phyloP scores from a whole-genome alignment of 2,113 vertebrate species.

The Eidolon helvum region DNA sequence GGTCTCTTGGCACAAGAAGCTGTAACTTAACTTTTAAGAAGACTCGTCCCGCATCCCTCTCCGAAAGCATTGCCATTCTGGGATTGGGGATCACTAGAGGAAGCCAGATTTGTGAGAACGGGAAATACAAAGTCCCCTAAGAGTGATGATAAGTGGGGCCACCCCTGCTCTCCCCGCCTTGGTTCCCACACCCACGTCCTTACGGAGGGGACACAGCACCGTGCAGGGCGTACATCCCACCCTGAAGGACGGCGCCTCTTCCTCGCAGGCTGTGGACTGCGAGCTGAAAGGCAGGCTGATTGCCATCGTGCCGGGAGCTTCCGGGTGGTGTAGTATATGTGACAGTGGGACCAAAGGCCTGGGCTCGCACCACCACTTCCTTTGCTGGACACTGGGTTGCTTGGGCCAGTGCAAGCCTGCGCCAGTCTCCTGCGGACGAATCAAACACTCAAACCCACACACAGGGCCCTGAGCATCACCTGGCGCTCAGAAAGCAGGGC shows the following conservation, averaged over 20 bases:
- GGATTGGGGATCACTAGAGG: background rate
- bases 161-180: background rate
- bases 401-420: rapidly evolving
- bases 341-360: background rate
- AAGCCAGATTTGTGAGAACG: background rate
- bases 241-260: too few relatives aligned
- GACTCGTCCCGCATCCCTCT: too few relatives aligned
- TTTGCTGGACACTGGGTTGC: background rate
- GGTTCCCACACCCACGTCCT: background rate
- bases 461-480: too few relatives aligned
- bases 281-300: background rate
- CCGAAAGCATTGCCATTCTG: background rate
- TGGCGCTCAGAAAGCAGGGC: too few relatives aligned
- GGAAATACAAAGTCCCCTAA: background rate
- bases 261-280: background rate
- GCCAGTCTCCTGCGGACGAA: background rate
- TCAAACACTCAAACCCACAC: too few relatives aligned
- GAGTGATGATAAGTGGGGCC: rapidly evolving
- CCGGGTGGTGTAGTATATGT: rapidly evolving
- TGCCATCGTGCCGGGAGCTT: background rate
- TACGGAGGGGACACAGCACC: background rate
- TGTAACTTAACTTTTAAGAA: background rate
- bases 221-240: rapidly evolving
- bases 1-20: background rate
- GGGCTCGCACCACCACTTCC: background rate